phyloP scores from a whole-genome alignment of 2,113 vertebrate species.

The Suncus etruscus region DNA sequence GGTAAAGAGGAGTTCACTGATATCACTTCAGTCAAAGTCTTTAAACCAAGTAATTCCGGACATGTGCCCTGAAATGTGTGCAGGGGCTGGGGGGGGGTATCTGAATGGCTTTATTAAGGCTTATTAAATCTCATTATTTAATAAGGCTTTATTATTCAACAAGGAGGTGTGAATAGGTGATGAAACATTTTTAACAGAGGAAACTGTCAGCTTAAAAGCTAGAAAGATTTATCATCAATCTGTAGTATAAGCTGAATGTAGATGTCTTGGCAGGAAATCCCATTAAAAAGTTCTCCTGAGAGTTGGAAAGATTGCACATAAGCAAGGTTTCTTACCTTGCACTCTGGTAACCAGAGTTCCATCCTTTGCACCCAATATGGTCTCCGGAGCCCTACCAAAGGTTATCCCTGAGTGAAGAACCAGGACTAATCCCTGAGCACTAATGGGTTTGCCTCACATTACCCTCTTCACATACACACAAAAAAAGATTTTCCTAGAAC shows the following conservation, averaged over 20 bases:
- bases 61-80: neutral
- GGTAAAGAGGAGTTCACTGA: neutral
- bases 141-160: too few relatives aligned
- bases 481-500: neutral
- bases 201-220: neutral
- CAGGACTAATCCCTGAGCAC: too few relatives aligned
- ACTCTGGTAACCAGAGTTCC: too few relatives aligned
- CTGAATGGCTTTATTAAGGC: neutral
- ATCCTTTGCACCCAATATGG: too few relatives aligned
- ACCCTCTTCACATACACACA: too few relatives aligned
- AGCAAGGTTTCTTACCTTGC: too few relatives aligned
- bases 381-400: too few relatives aligned
- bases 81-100: neutral
- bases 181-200: neutral
- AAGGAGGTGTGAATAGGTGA: neutral
- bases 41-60: neutral
- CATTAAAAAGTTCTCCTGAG: neutral
- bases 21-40: neutral
- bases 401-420: too few relatives aligned
- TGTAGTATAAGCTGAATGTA: neutral
- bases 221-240: neutral
- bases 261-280: neutral
- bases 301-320: too few relatives aligned
- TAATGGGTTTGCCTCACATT: too few relatives aligned
- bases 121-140: too few relatives aligned